phyloP scores from a whole-genome alignment of 2,888 invertebrate species.

The Idaea straminata region DNA sequence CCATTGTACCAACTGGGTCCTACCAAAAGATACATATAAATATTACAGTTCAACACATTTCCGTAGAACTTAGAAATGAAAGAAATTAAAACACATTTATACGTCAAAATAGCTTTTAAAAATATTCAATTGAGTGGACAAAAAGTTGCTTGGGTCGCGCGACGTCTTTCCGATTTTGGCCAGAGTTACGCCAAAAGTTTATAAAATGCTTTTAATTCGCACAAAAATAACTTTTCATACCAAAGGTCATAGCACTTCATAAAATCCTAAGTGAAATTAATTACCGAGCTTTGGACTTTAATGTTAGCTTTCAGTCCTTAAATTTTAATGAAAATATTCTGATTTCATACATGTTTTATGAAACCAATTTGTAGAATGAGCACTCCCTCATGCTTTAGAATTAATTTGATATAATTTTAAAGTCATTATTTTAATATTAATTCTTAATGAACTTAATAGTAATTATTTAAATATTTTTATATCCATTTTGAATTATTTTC shows the following conservation, averaged over 20 bases:
- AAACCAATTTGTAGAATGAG: neutral
- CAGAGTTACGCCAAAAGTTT: too few relatives aligned
- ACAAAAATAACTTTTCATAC: neutral
- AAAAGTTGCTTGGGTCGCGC: too few relatives aligned
- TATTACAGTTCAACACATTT: neutral
- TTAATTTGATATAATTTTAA: neutral
- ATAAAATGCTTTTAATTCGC: neutral
- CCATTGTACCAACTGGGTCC: too few relatives aligned
- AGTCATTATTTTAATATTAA: neutral
- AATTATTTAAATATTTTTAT: too few relatives aligned
- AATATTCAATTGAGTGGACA: too few relatives aligned
- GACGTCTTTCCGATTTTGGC: too few relatives aligned
- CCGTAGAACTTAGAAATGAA: too few relatives aligned
- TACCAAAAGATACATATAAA: neutral
- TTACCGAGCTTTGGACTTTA: neutral
- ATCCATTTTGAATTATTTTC: too few relatives aligned
- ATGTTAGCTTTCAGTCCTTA: neutral
- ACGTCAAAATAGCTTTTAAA: too few relatives aligned
- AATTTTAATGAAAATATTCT: neutral
- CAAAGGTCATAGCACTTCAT: neutral
- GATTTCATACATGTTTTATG: neutral
- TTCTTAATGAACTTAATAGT: neutral
- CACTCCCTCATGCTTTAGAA: neutral
- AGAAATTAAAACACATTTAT: too few relatives aligned
- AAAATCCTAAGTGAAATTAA: neutral